These are phyloP conservation scores for Cydia strobilella DNA, from an alignment of 1,140 invertebrate species.

Conservation along the genomic window DNA sequence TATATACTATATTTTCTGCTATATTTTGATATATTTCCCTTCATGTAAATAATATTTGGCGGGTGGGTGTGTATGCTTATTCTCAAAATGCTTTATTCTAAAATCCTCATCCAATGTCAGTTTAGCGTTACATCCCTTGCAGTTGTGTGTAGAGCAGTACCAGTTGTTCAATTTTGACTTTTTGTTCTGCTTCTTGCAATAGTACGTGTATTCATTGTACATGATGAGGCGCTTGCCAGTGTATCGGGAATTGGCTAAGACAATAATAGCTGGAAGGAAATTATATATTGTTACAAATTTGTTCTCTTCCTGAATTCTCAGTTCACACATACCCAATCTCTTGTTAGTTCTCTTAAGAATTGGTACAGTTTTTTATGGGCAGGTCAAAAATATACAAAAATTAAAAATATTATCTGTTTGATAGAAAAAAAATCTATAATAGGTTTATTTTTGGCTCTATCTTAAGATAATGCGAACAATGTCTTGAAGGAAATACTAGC, in stretches of 20 bases:
- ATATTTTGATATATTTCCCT: constrained; percentile 57
- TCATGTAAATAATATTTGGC: constrained; percentile 55
- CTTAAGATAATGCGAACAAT: too few relatives aligned
- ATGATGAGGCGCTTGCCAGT: constrained; percentile 57
- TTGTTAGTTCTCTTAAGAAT: too few relatives aligned
- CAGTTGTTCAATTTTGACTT: constrained; percentile 55
- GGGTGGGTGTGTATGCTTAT: constrained; percentile 57
- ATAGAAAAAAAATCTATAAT: too few relatives aligned
- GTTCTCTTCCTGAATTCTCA: neutral
- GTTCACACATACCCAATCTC: too few relatives aligned
- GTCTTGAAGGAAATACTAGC: too few relatives aligned
- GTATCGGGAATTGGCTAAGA: constrained; percentile 58
- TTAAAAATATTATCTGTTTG: too few relatives aligned
- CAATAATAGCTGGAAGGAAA: constrained; percentile 41
- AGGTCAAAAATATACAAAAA: too few relatives aligned
- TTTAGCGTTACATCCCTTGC: constrained; percentile 64
- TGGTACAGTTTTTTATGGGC: too few relatives aligned
- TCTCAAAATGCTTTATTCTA: constrained; percentile 46
- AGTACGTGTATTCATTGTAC: constrained; percentile 65
- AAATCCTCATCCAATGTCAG: constrained; percentile 56
- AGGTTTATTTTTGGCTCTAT: too few relatives aligned
- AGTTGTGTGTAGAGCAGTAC: constrained; percentile 68
- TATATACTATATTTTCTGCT: constrained; percentile 23
- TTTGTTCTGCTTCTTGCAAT: constrained; percentile 60
- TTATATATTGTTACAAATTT: neutral